Percentiles rank a stretch among this genome's conserved stretches.
phyloP scores from a whole-genome alignment of 2,797 vertebrate genomes.

The Enteromius viviparus region DNA sequence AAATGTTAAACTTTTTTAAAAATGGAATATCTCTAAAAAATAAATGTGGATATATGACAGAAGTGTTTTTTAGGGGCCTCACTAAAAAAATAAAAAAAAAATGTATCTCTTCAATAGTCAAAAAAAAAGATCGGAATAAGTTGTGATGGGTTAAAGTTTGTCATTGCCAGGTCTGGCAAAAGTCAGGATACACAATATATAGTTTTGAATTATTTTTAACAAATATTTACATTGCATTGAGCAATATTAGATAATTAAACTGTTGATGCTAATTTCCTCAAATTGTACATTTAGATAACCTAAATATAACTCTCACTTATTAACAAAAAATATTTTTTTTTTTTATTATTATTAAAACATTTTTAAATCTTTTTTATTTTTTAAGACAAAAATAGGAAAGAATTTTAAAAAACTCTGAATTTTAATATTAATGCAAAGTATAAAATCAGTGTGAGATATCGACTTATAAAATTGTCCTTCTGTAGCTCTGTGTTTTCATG shows the following conservation, averaged over 20 bases:
- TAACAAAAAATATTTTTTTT: neutral
- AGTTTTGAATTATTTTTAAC: neutral
- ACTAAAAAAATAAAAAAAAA: too few species aligned
- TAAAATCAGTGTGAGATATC: neutral
- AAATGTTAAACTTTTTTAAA: too few species aligned
- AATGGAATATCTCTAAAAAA: too few species aligned
- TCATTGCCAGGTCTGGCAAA: neutral
- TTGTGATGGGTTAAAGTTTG: neutral
- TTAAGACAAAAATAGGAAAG: neutral
- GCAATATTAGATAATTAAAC: neutral
- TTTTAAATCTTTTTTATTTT: neutral
- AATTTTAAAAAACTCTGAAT: neutral
- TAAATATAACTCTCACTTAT: neutral
- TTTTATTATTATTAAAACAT: neutral
- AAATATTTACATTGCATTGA: neutral
- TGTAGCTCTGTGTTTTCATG: neutral
- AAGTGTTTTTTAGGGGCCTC: too few species aligned
- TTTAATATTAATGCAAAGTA: neutral
- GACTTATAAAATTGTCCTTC: neutral
- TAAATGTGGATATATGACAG: too few species aligned
- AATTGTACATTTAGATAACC: neutral
- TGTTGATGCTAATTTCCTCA: neutral
- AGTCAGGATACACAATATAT: neutral
- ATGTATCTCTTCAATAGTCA: neutral
- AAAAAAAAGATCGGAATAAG: neutral